Conservation (phyloP, 2,888 invertebrate genomes). For the Galerucella calmariensis region DNA sequence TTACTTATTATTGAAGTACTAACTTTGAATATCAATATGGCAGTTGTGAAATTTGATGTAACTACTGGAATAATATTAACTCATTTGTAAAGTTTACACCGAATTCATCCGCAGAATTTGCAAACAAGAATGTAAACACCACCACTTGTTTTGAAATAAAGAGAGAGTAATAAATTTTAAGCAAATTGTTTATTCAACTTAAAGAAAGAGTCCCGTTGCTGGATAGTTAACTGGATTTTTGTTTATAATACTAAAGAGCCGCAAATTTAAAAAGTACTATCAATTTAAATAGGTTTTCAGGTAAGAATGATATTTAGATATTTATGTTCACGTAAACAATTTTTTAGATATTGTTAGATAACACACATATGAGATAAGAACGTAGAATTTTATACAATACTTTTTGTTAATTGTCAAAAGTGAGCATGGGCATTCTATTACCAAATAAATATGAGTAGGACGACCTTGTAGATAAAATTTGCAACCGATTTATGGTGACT, state of each 20-base stretch:
- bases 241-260: background rate
- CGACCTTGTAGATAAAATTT: background rate
- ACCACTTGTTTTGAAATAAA: constrained; percentile 8
- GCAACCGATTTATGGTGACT: background rate
- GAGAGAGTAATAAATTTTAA: constrained; percentile 8
- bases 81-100: constrained; percentile 28
- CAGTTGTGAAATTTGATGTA: constrained; percentile 37
- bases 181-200: background rate
- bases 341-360: no score
- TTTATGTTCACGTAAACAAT: no score
- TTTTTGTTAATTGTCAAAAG: background rate
- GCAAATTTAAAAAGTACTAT: background rate
- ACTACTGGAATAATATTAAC: constrained; percentile 28
- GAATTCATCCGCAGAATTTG: constrained; percentile 13
- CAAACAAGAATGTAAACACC: constrained; percentile 17
- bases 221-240: background rate
- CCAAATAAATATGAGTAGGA: background rate
- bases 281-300: background rate
- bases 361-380: no score
- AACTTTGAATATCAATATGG: constrained; percentile 37
- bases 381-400: no score
- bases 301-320: background rate
- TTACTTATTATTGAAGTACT: constrained; percentile 36
- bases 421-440: background rate
- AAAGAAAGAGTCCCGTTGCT: background rate